phyloP scores from a whole-genome alignment of 2,797 vertebrate genomes.

The Anas georgica region DNA sequence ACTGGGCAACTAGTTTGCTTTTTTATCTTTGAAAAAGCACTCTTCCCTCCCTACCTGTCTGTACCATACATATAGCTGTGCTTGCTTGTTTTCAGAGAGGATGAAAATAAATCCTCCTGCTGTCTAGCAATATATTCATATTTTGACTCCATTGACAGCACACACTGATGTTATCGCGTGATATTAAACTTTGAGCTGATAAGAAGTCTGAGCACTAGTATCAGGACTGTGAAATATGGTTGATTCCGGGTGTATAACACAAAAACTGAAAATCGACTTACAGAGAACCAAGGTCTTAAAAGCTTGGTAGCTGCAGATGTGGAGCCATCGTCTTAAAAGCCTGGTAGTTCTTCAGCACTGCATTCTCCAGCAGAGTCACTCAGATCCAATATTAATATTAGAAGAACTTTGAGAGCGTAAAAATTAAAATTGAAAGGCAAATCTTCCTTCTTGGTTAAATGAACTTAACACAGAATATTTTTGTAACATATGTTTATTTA shows the following conservation, averaged over 20 bases:
- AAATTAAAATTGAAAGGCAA: background rate
- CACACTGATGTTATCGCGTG: background rate
- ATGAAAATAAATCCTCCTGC: constrained; percentile 14
- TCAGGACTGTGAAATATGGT: constrained; percentile 16
- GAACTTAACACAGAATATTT: background rate
- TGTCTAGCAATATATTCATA: background rate
- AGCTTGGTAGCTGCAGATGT: background rate
- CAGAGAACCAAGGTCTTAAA: background rate
- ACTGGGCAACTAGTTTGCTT: background rate
- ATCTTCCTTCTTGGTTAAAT: background rate
- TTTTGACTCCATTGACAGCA: constrained; percentile 41
- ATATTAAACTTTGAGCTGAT: constrained; percentile 39
- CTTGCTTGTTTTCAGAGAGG: background rate
- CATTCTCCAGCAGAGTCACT: background rate
- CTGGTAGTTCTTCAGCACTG: background rate
- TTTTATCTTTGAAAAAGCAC: background rate
- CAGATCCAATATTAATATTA: background rate
- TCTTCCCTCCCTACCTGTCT: background rate
- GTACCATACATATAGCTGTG: background rate
- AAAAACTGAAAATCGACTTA: constrained; percentile 13
- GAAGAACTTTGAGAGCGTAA: background rate
- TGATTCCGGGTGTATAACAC: background rate
- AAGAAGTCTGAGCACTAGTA: background rate
- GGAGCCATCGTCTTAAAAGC: background rate
- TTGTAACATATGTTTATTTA: background rate